Evolutionary conservation across 1,140 invertebrate species (phyloP), one percentile per base, ranked within the genome.

Genomic region (Ips typographus): DNA sequence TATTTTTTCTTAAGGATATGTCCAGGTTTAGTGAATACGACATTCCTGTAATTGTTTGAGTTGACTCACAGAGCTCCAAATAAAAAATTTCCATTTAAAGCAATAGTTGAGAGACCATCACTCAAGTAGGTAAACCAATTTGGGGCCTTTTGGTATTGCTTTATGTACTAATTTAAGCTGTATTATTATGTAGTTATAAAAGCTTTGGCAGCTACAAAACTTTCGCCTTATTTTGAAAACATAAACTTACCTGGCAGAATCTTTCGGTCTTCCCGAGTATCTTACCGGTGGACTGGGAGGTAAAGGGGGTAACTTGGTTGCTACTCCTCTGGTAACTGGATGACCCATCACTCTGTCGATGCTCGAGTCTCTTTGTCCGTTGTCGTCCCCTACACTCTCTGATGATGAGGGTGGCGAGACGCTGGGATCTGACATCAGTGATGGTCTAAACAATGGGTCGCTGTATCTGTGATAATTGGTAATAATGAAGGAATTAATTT

Each of bases 271-370:
- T 2, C 5, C 55, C 39, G 69, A 39, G 8, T 68, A 42, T 51
- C 65, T 53, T 7, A 70, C 56, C 1, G 78, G 77, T 1, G 77
- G 78, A 72, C 76, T 78, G 0, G 77, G 77, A 5, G 77, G 77
- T 51, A 80, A 70, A 42, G 78, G 78, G 39, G 78, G 79, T 52
- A 80, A 65, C 68, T 71, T 75, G 73, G 76, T 78, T 5, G 64
- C 56, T 4, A 65, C 40, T 4, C 75, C 77, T 66, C 78, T 72
- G 22, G 74, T 66, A 36, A 80, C 77, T 0, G 69, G 68, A 5
- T 80, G 78, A 0, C 79, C 79, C 78, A 80, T 78, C 6, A 80
- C 71, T 22, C 77, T 69, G 70, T 80, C 79, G 4, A 80, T 66
- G 61, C 72, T 78, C 5, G 73, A 64, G 38, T 78, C 76, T 36